These are phyloP conservation scores for Lacerta viridis DNA, from an alignment of 2,797 vertebrate genomes.

Conservation along the genomic window DNA sequence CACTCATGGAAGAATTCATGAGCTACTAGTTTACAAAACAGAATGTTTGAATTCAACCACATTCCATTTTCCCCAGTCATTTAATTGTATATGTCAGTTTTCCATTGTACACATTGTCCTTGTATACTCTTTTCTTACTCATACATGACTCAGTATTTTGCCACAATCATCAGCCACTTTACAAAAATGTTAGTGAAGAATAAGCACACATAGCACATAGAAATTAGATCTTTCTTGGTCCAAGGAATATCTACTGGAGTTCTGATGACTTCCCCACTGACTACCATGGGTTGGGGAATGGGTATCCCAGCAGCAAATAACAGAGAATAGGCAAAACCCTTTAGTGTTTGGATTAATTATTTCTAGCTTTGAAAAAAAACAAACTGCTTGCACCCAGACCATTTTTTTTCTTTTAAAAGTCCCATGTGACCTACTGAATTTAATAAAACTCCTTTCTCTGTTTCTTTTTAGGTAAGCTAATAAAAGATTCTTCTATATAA, in stretches of 20 bases:
- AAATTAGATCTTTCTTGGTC: not conserved
- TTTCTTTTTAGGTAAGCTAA: constrained; percentile 82
- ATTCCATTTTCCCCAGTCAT: too few relatives aligned
- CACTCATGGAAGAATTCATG: not conserved
- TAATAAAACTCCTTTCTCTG: constrained; percentile 52
- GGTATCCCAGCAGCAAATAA: not conserved
- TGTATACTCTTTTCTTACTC: too few relatives aligned
- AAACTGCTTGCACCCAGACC: not conserved
- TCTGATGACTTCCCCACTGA: not conserved
- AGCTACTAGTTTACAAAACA: not conserved
- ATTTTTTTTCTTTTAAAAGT: not conserved
- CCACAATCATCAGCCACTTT: not conserved
- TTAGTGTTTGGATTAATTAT: not conserved
- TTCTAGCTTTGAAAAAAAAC: fast-evolving
- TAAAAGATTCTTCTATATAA: constrained; percentile 69
- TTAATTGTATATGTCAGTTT: too few relatives aligned
- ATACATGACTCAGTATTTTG: not conserved
- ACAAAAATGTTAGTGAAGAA: not conserved
- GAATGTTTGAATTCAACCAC: too few relatives aligned
- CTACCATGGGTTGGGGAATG: not conserved
- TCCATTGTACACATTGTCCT: too few relatives aligned
- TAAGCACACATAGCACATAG: not conserved
- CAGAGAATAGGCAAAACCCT: not conserved
- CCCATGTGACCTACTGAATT: not conserved
- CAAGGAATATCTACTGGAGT: not conserved